Evolutionary conservation across 2,113 vertebrate species (phyloP).

Genomic region (Ophthalmolycus amberensis): DNA sequence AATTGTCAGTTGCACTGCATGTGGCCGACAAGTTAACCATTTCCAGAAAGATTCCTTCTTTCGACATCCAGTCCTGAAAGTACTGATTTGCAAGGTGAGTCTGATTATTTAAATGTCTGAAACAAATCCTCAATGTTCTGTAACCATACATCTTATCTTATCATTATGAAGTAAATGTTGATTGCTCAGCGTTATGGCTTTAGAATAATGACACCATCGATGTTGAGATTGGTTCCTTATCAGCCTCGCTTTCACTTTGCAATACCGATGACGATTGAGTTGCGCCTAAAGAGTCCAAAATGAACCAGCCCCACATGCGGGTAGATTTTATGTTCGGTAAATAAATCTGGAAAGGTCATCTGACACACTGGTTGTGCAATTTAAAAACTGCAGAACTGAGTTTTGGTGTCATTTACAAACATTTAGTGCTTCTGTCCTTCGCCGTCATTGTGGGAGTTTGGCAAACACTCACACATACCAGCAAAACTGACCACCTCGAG

Average conservation of each 20-base stretch:
- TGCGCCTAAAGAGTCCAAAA: too few relatives aligned
- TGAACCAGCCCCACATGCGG: too few relatives aligned
- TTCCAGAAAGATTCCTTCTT: conserved; percentile 96
- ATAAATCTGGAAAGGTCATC: too few relatives aligned
- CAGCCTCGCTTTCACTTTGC: background rate
- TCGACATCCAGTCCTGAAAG: conserved; percentile 94
- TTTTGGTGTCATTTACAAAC: too few relatives aligned
- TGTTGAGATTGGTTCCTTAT: background rate
- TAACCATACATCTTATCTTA: background rate
- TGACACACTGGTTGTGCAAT: too few relatives aligned
- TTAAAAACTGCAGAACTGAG: too few relatives aligned
- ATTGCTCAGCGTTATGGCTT: background rate
- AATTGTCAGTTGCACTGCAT: conserved; percentile 96
- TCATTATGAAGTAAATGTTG: background rate
- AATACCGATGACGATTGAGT: background rate
- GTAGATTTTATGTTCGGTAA: too few relatives aligned
- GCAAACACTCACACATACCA: too few relatives aligned
- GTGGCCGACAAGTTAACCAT: conserved; percentile 97
- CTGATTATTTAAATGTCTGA: background rate
- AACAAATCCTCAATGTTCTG: background rate
- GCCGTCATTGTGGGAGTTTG: too few relatives aligned
- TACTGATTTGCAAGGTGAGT: conserved; percentile 98
- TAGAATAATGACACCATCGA: background rate
- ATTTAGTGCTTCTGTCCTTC: too few relatives aligned
- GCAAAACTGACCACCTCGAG: too few relatives aligned